A percentile compares a stretch with the other conserved stretches of the same genome.
Evolutionary conservation across 2,113 vertebrate species (phyloP).

Genomic region (Argyrosomus japonicus): DNA sequence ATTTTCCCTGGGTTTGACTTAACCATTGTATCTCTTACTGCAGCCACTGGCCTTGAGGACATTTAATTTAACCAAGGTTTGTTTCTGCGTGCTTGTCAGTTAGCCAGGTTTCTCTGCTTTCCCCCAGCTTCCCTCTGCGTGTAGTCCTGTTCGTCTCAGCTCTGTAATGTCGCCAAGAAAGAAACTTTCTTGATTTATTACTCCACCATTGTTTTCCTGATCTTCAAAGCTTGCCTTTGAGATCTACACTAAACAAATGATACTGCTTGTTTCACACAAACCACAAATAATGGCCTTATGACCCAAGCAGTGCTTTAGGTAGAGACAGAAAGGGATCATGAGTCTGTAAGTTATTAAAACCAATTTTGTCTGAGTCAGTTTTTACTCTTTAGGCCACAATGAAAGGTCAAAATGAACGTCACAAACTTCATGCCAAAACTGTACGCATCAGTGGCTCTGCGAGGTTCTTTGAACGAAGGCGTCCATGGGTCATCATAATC

Average conservation of each 20-base stretch:
- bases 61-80: slow-evolving; percentile 37
- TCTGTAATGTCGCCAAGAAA: slow-evolving; percentile 13
- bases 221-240: slow-evolving; percentile 61
- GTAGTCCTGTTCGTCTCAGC: slow-evolving; percentile 2
- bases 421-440: background rate
- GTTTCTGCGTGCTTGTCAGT: slow-evolving; percentile 19
- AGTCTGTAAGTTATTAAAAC: slow-evolving; percentile 20
- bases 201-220: slow-evolving; percentile 36
- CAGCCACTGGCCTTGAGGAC: slow-evolving; percentile 31
- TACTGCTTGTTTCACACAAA: slow-evolving; percentile 25
- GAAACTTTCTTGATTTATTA: slow-evolving; percentile 50
- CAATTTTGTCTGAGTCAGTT: background rate
- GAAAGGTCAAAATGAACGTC: background rate
- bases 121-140: background rate
- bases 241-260: slow-evolving; percentile 36
- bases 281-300: slow-evolving; percentile 18
- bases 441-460: background rate
- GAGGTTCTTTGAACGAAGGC: slow-evolving; percentile 9
- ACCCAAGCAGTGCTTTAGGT: slow-evolving; percentile 11
- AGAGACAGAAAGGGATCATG: background rate
- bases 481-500: slow-evolving; percentile 1
- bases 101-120: slow-evolving; percentile 35
- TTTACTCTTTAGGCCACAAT: background rate
- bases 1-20: slow-evolving; percentile 16
- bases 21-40: slow-evolving; percentile 28